A percentile compares a stretch with the other conserved stretches of the same genome.
These are phyloP conservation scores for Agriopis aurantiaria DNA, from an alignment of 2,888 invertebrate species.

Conservation along the genomic window DNA sequence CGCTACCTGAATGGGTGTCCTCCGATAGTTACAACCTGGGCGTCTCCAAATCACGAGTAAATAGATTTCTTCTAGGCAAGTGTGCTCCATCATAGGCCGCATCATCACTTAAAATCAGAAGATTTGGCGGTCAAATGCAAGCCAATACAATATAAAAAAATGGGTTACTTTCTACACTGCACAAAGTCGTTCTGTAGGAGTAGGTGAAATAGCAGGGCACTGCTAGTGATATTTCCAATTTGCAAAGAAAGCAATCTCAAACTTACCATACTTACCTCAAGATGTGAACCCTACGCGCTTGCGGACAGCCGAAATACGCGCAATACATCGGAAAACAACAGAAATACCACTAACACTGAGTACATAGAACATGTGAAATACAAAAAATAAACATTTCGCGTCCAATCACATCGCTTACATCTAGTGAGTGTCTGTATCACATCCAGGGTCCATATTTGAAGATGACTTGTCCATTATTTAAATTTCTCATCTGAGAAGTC, in stretches of 20 bases:
- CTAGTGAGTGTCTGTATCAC: slow-evolving; percentile 29
- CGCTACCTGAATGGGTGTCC: too few species aligned
- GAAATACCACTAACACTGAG: slow-evolving; percentile 23
- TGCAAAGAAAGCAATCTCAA: slow-evolving; percentile 19
- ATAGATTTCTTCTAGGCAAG: too few species aligned
- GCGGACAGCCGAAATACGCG: slow-evolving; percentile 18
- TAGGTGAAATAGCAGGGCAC: too few species aligned
- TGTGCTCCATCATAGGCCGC: too few species aligned
- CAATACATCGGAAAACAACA: slow-evolving; percentile 17
- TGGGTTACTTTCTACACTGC: too few species aligned
- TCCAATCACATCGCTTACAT: slow-evolving; percentile 32
- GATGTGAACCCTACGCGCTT: slow-evolving; percentile 9
- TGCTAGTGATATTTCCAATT: too few species aligned
- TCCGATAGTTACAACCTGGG: too few species aligned
- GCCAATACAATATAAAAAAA: too few species aligned
- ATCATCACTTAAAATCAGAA: too few species aligned
- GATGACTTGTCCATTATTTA: neutral
- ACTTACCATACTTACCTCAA: slow-evolving; percentile 27
- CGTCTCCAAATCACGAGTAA: too few species aligned
- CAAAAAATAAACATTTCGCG: slow-evolving; percentile 28
- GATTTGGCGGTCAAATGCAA: too few species aligned
- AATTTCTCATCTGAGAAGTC: neutral
- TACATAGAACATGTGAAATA: slow-evolving; percentile 20
- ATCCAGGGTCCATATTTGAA: neutral
- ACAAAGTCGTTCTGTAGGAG: too few species aligned